These are phyloP conservation scores for Altica lythri DNA, from an alignment of 2,888 invertebrate species.

Conservation along the genomic window DNA sequence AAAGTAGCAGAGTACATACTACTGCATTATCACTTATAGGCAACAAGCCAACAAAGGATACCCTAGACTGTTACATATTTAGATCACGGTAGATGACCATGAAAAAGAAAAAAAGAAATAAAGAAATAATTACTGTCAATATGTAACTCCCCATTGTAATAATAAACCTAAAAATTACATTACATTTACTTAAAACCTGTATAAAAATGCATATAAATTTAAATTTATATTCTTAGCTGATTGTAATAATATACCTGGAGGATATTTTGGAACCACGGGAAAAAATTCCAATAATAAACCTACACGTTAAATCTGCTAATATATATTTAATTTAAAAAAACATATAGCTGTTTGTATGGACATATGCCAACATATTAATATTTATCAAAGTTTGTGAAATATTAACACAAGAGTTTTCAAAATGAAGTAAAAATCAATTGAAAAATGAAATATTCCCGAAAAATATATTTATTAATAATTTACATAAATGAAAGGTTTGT, in stretches of 20 bases:
- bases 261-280: slow-evolving; percentile 27
- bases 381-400: slow-evolving; percentile 35
- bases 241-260: slow-evolving; percentile 18
- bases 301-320: slow-evolving; percentile 34
- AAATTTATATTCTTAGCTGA: slow-evolving; percentile 13
- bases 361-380: slow-evolving; percentile 41
- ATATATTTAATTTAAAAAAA: slow-evolving; percentile 43
- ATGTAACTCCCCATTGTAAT: slow-evolving; percentile 1
- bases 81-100: slow-evolving; percentile 41
- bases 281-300: slow-evolving; percentile 39
- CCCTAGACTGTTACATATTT: slow-evolving; percentile 55
- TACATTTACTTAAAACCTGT: neutral
- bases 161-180: too few relatives aligned
- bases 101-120: slow-evolving; percentile 31
- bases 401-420: too few relatives aligned
- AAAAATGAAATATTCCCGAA: too few relatives aligned
- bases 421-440: too few relatives aligned
- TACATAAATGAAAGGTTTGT: too few relatives aligned
- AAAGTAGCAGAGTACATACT: slow-evolving; percentile 51
- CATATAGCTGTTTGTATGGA: slow-evolving; percentile 48
- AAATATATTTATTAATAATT: too few relatives aligned
- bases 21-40: slow-evolving; percentile 54
- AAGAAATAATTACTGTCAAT: slow-evolving; percentile 15
- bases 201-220: slow-evolving; percentile 7
- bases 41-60: slow-evolving; percentile 53